Conservation (phyloP, 1,140 invertebrate genomes). For the Fopius arisanus region DNA sequence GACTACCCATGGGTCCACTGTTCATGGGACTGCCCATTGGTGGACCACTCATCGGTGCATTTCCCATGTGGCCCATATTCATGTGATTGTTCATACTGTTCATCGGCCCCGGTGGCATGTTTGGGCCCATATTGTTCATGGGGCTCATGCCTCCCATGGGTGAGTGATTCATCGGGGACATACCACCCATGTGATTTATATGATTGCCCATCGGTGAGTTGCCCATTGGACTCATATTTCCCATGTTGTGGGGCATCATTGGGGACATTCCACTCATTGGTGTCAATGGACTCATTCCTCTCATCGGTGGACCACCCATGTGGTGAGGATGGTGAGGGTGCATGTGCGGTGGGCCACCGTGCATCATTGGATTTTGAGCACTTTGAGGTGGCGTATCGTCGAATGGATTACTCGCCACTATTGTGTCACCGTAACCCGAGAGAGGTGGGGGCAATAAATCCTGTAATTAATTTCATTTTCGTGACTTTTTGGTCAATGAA, state of each 20-base stretch:
- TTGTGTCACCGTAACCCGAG: conserved; percentile 89
- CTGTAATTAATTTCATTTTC: conserved; percentile 55
- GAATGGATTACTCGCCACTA: conserved; percentile 94
- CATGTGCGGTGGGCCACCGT: conserved; percentile 67
- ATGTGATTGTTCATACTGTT: conserved; percentile 70
- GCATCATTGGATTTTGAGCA: conserved; percentile 70
- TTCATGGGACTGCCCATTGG: conserved; percentile 78
- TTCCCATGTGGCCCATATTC: conserved; percentile 76
- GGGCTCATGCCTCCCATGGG: conserved; percentile 72
- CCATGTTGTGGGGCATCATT: conserved; percentile 66
- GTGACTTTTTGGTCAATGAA: conserved; percentile 23
- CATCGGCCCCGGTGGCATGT: conserved; percentile 66
- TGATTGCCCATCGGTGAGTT: conserved; percentile 63
- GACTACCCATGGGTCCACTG: conserved; percentile 72
- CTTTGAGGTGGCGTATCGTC: conserved; percentile 84
- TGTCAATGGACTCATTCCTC: conserved; percentile 65
- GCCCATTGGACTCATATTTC: conserved; percentile 63
- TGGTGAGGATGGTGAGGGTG: conserved; percentile 67
- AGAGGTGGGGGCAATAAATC: conserved; percentile 83
- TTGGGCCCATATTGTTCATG: conserved; percentile 75
- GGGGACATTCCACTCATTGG: conserved; percentile 77
- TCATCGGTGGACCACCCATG: conserved; percentile 72
- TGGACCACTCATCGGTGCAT: conserved; percentile 73
- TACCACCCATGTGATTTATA: conserved; percentile 71
- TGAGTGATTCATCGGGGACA: conserved; percentile 69